Evolutionary conservation across 2,888 invertebrate genomes (phyloP), one percentile per base, ranked within the genome.

Genomic region (Parnassius apollo): DNA sequence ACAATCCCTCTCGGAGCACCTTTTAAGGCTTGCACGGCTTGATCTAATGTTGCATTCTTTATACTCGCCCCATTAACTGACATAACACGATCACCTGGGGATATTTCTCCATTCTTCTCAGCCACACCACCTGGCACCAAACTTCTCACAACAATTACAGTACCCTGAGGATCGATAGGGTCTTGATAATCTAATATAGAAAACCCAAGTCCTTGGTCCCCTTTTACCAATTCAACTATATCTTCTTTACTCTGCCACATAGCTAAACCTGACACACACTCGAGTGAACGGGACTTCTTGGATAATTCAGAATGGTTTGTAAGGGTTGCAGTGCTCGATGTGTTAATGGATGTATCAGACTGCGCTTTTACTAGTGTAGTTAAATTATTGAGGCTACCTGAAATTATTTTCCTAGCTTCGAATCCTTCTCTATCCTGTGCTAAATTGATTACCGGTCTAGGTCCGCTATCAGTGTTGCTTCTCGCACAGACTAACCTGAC

Each of bases 101-200:
- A 97, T 68, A 99, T 95, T 65, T 97, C 94, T 50, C 98, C 98
- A 81, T 98, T 98, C 71, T 95, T 94, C 88, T 98, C 98, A 13
- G 99, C 99, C n/a, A 98, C 96, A 46, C 99, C 99, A 64, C 98
- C 98, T 45, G 99, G 99, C 62, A 99, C 99, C 71, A 99, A 93
- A 81, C 98, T 98, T 75, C 98, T 94, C 74, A 99, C 98, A 68
- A 99, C 98, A 86, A 99, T 99, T 72, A 99, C 98, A 71, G 98
- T 98, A 77, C 98, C 97, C 76, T 96, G 95, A 62, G 98, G 95
- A 92, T 99, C 98, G 79, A 98, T 93, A 50, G 99, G 99, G 91
- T 99, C 99, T 94, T 98, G 98, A 89, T 98, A 98, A 90, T 98
- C 99, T 69, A 99, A 93, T 78, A 99, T 98, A 72, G 98, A 98